A percentile compares a stretch with the other conserved stretches of the same genome.
Evolutionary conservation across 2,797 vertebrate genomes (phyloP).

Genomic region (Muscicapa comitata): DNA sequence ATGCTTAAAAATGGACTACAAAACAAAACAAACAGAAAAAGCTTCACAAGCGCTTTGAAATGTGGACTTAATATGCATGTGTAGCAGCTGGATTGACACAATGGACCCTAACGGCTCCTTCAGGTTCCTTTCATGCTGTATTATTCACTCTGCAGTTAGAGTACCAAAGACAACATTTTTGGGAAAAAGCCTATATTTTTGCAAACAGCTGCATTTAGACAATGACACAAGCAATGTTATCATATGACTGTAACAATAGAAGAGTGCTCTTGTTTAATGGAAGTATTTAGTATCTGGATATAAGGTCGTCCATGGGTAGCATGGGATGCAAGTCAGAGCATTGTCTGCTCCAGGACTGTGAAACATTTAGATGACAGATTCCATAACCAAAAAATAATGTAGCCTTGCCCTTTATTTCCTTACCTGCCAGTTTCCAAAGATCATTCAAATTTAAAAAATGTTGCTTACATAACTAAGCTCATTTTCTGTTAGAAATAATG

Average conservation of each 20-base stretch:
- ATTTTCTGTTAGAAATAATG: conserved; percentile 12
- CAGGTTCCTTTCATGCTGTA: conserved; percentile 71
- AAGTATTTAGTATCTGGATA: background rate
- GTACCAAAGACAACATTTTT: conserved; percentile 32
- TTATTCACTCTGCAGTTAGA: conserved; percentile 34
- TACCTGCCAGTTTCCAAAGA: conserved; percentile 1
- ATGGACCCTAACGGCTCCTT: conserved; percentile 72
- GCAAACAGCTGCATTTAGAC: conserved; percentile 52
- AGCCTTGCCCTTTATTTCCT: background rate
- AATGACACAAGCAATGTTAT: conserved; percentile 29
- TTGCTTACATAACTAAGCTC: background rate
- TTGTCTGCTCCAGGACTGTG: background rate
- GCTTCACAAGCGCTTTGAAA: conserved; percentile 72
- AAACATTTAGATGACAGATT: background rate
- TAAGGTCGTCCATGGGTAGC: conserved; percentile 1
- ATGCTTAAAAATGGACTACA: conserved; percentile 33
- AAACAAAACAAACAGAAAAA: conserved; percentile 56
- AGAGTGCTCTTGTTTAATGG: conserved; percentile 31
- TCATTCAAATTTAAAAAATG: background rate
- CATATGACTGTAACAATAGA: conserved; percentile 13
- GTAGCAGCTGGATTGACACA: conserved; percentile 74
- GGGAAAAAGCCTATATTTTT: conserved; percentile 39
- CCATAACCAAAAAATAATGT: conserved; percentile 7
- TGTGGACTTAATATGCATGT: conserved; percentile 66
- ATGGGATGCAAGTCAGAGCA: background rate